Evolutionary conservation across 2,113 vertebrate species (phyloP), one percentile per base, ranked within the genome.

Genomic region (Pogonocichla stellata): DNA sequence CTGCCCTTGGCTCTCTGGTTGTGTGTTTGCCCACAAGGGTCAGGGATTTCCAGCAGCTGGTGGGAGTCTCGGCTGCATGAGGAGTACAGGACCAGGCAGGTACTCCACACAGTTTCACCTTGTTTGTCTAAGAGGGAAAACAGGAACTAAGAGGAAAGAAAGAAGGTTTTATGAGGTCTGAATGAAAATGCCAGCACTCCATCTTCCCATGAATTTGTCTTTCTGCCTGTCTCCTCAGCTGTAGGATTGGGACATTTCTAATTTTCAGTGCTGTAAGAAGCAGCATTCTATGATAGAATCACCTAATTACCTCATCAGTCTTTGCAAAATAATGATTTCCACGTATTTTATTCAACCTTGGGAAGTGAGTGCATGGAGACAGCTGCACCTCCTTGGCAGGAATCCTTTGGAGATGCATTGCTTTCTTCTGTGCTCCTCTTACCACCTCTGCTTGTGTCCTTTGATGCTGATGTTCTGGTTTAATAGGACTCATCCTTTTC

Each of bases 401-500:
- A 50, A 58, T 69, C 56, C 69, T 86, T 89, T 66, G 60, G 72
- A 94, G 92, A 89, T 64, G 19, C 72, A 70, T 75, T 60, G 38
- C 92, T 94, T 87, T 91, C 57, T 57, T 25, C 78, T 58, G 0
- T 86, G 60, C 45, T 65, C 40, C 50, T 95, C 86, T 91, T 31
- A 62, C 24, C 93, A 62, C 72, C 80, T 84, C 71, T 86, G 13
- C 80, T 86, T 1, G 1, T 80, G 91, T 45, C 69, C 89, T 95
- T 89, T 90, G 87, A 88, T 82, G 87, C 66, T 65, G 66, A 78
- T 94, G 70, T 87, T 89, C 51, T 11, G 1, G 54, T 95, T 85
- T 96, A 95, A 78, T 86, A 81, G 85, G 67, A 56, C 57, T 86
- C 86, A 85, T 88, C 71, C 79, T 93, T 94, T 96, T 77, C n/a